Conservation (phyloP, 2,113 vertebrate genomes). For the Lasiurus cinereus region DNA sequence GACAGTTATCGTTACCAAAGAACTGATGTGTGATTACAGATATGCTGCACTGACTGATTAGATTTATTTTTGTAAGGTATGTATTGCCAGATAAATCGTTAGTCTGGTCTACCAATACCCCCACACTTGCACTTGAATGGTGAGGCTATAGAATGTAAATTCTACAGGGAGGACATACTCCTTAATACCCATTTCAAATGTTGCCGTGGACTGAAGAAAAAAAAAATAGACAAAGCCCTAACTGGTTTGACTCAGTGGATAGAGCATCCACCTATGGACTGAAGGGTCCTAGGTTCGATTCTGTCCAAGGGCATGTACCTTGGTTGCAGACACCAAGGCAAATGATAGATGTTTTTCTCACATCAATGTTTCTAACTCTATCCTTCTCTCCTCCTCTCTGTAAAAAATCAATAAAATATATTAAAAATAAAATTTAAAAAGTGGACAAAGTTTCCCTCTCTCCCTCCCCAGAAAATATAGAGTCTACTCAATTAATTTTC, state of each 20-base stretch:
- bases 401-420: too few relatives aligned
- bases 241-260: too few relatives aligned
- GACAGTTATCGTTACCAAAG: background rate
- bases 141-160: background rate
- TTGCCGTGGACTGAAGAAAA: too few relatives aligned
- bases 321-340: too few relatives aligned
- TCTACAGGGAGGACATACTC: background rate
- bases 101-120: background rate
- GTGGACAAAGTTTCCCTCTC: too few relatives aligned
- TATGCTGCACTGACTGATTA: background rate
- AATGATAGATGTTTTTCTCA: too few relatives aligned
- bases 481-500: background rate
- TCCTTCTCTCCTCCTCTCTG: too few relatives aligned
- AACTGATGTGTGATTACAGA: background rate
- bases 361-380: too few relatives aligned
- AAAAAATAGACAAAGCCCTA: background rate
- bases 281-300: too few relatives aligned
- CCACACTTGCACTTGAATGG: background rate
- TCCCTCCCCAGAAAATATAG: background rate
- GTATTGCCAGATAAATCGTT: background rate
- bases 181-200: background rate
- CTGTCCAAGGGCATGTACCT: too few relatives aligned
- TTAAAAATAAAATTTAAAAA: too few relatives aligned
- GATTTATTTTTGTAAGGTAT: background rate
- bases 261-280: too few relatives aligned